These are phyloP conservation scores for Drosophila willistoni DNA, from an alignment of 1,140 invertebrate genomes.

Conservation along the genomic window DNA sequence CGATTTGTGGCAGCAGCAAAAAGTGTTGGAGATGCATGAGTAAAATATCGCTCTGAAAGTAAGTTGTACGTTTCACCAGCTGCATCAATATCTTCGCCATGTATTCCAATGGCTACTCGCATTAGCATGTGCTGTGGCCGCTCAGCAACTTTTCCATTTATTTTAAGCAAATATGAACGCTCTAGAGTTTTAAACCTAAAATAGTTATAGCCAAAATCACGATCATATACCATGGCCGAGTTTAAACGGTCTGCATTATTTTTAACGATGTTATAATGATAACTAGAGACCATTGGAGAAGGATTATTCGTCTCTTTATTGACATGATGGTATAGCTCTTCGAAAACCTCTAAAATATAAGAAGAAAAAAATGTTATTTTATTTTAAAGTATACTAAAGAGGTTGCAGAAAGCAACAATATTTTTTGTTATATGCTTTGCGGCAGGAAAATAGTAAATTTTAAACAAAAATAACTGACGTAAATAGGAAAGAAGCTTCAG, in stretches of 20 bases:
- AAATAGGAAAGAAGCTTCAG: too few relatives aligned
- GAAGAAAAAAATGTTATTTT: neutral
- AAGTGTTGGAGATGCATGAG: conserved; percentile 98
- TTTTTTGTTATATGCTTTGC: too few relatives aligned
- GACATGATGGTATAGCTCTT: conserved; percentile 91
- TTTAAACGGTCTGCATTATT: conserved; percentile 94
- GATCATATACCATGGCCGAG: conserved; percentile 98
- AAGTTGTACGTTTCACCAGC: conserved; percentile 99
- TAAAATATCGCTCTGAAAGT: conserved; percentile 98
- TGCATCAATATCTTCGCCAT: conserved; percentile 95
- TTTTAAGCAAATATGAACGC: conserved; percentile 96
- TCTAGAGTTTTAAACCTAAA: conserved; percentile 99
- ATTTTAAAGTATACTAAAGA: neutral
- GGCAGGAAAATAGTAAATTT: too few relatives aligned
- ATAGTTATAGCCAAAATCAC: conserved; percentile 99
- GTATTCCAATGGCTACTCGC: conserved; percentile 98
- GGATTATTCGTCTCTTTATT: conserved; percentile 89
- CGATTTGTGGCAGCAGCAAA: conserved; percentile 96
- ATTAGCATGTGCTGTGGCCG: conserved; percentile 99
- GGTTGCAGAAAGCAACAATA: too few relatives aligned
- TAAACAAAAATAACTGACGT: too few relatives aligned
- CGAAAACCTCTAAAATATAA: conserved; percentile 92
- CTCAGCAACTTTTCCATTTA: conserved; percentile 97
- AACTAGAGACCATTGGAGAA: conserved; percentile 94
- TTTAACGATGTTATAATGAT: conserved; percentile 92